Conservation (phyloP, 2,113 vertebrate species). For the Nymphicus hollandicus region DNA sequence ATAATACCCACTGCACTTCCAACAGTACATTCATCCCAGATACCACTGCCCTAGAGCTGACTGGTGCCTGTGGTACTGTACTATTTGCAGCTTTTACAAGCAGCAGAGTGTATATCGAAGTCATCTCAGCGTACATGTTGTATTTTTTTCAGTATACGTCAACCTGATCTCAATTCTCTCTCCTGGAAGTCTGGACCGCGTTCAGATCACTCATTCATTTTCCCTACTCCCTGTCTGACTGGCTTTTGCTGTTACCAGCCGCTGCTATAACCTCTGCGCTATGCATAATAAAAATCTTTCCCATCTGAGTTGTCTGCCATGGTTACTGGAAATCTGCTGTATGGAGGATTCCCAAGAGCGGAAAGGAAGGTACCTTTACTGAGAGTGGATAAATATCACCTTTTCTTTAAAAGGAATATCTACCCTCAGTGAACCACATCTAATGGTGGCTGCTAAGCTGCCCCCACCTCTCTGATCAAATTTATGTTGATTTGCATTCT, state of each 20-base stretch:
- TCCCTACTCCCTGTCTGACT: constrained; percentile 18
- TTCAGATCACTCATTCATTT: constrained; percentile 13
- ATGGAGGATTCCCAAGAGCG: constrained; percentile 36
- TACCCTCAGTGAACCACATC: background rate
- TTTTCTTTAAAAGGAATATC: background rate
- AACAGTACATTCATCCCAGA: fast-evolving
- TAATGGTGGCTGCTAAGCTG: background rate
- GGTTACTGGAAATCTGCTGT: constrained; percentile 60
- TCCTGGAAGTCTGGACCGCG: background rate
- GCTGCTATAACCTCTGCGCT: constrained; percentile 35
- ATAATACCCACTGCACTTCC: background rate
- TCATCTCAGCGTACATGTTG: background rate
- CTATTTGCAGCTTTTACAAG: background rate
- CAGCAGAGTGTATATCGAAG: background rate
- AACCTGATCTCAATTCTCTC: background rate
- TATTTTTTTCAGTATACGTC: background rate
- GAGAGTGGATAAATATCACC: constrained; percentile 4
- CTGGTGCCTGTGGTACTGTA: background rate
- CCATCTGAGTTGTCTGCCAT: constrained; percentile 49
- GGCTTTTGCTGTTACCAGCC: constrained; percentile 23
- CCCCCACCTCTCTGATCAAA: background rate
- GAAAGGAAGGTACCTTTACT: background rate
- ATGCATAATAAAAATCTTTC: constrained; percentile 60
- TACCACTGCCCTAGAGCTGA: background rate
- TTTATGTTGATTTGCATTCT: background rate